Evolutionary conservation across 2,113 vertebrate species (phyloP), one percentile per base, ranked within the genome.

Genomic region (Trichechus manatus): DNA sequence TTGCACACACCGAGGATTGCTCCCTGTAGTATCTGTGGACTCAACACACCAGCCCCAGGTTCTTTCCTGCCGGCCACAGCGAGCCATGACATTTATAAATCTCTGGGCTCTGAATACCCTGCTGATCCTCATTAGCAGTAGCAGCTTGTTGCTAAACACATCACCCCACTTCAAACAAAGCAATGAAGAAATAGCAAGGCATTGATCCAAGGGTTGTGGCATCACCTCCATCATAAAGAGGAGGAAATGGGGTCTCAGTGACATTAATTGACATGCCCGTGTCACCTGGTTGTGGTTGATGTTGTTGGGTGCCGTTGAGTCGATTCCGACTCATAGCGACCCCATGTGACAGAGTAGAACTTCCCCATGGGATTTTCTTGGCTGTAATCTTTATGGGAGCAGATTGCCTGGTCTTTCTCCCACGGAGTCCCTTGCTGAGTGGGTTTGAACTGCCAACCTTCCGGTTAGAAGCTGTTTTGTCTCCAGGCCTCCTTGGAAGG

Each of bases 81-180:
- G 8, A 95, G 88, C 13, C 1, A 1, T 94, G 97, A 85, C 94
- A 96, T 96, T 98, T 96, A 92, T 84, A 86, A 96, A 96, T 92
- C 88, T 91, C 91, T 63, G 61, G 75, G 72, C 74, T 94, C 91
- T 96, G 79, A 88, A 91, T 95, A 59, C 61, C 96, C 95, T 39
- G 88, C 93, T 88, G 97, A 78, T 92, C 53, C 74, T 93, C 33
- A 3, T 15, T 68, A 63, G 39, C n/a, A 85, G 81, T 23, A 80
- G 63, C 11, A 19, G 17, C 68, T 93, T 95, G 81, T 85, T 78
- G 72, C 84, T 95, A 88, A 96, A 92, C n/a, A 36, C 81, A 9
- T 14, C 36, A 80, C 39, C 70, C 63, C 9, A 13, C 77, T 89
- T 59, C 22, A 56, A 92, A 80, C 42, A 85, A 95, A 92, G 70